Evolutionary conservation across 2,797 vertebrate species (phyloP), one percentile per base, ranked within the genome.

Genomic region (Muscicapa striata): DNA sequence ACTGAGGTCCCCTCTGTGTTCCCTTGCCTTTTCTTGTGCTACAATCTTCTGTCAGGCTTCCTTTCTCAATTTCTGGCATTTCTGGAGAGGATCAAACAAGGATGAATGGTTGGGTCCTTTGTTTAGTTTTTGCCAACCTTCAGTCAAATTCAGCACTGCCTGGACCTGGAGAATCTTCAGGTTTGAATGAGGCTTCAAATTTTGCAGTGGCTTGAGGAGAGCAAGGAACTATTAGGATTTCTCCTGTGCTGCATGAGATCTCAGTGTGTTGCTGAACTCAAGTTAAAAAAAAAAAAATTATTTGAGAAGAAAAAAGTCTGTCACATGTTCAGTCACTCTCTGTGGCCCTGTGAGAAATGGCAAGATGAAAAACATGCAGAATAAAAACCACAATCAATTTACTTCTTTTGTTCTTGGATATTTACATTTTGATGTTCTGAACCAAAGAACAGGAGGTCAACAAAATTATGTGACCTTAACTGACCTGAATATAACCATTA

Each of bases 201-300:
- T 2, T 6, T 86, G 20, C 0, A 1, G 30, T 40, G 41, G 9
- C 30, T 12, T 0, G 2, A 81, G 54, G 45, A 79, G 40, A 69
- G 20, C 9, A 54, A 58, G 27, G 10, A 59, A 15, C 13, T 29
- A 4, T 24, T 5, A 15, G 14, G 36, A 48, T 83, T 83, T 80
- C 20, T 79, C 10, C 30, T 59, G 63, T 57, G 45, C 13, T 64
- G 29, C 30, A 7, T 41, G 51, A 41, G 15, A 59, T 17, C 40
- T 68, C 13, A 36, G 5, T 24, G 9, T 40, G 21, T 11, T 46
- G 12, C 18, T 52, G 24, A 73, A 51, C 27, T 80, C 24, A 13
- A 15, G 7, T 29, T 23, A 0, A 10, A 45, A 63, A 73, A 66
- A 38, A 38, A 38, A 16, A 27, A 21, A 34, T 48, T 14, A 14